phyloP scores from a whole-genome alignment of 2,113 vertebrate species.

The Osmerus eperlanus region DNA sequence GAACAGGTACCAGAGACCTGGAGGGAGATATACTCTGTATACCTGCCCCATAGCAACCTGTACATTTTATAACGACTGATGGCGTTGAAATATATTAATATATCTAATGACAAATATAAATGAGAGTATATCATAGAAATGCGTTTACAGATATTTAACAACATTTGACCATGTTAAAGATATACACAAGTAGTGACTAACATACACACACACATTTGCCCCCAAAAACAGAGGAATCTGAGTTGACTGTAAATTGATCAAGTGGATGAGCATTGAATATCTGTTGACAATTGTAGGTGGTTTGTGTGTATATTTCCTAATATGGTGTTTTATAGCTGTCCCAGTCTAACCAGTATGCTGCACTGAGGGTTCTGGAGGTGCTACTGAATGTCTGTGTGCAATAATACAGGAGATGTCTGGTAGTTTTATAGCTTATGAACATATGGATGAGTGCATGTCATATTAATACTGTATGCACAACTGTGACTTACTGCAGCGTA shows the following conservation, averaged over 20 bases:
- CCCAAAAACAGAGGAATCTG: background rate
- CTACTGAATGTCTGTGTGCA: background rate
- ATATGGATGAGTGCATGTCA: background rate
- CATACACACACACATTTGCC: slow-evolving; percentile 26
- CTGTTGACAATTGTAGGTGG: background rate
- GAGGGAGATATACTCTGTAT: too few species aligned
- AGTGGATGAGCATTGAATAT: background rate
- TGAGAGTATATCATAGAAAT: background rate
- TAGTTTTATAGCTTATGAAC: slow-evolving; percentile 36
- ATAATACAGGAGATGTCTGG: too few species aligned
- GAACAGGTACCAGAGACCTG: too few species aligned
- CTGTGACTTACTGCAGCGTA: slow-evolving; percentile 31
- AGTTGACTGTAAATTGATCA: background rate
- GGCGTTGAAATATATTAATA: background rate
- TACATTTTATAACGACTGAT: too few species aligned
- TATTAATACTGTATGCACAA: slow-evolving; percentile 15
- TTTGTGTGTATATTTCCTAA: background rate
- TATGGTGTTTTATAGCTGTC: slow-evolving; percentile 1
- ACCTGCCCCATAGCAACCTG: too few species aligned
- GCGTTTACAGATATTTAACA: slow-evolving; percentile 2
- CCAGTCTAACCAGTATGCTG: background rate
- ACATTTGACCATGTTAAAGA: background rate
- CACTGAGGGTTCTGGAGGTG: background rate
- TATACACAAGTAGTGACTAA: too few species aligned
- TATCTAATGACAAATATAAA: background rate